phyloP scores from a whole-genome alignment of 2,113 vertebrate species.

The Brachionichthys hirsutus region DNA sequence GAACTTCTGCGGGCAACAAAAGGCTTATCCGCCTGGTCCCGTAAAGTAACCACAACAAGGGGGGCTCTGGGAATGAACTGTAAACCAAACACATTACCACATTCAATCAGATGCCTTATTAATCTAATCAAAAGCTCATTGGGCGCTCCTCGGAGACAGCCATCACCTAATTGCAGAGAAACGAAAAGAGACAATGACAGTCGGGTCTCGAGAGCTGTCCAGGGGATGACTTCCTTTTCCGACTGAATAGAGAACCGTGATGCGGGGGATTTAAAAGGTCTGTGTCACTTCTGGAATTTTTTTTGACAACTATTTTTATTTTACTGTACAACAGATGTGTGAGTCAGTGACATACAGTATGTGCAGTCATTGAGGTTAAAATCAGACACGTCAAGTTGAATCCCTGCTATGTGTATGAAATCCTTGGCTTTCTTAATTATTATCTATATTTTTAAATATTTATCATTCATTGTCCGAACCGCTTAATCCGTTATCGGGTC shows the following conservation, averaged over 20 bases:
- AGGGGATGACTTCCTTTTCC: constrained; percentile 42
- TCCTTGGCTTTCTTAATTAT: too few species aligned
- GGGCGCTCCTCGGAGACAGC: constrained; percentile 58
- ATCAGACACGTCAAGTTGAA: too few species aligned
- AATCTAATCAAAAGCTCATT: constrained; percentile 72
- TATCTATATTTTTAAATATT: too few species aligned
- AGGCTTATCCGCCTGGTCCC: constrained; percentile 54
- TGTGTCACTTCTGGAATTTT: constrained; percentile 2
- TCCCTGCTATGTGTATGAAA: too few species aligned
- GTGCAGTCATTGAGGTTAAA: too few species aligned
- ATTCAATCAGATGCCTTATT: constrained; percentile 71
- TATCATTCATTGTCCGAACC: too few species aligned
- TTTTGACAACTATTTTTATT: too few species aligned
- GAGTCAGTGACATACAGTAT: too few species aligned
- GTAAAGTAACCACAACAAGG: constrained; percentile 48
- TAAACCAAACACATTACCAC: constrained; percentile 72
- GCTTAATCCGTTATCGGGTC: too few species aligned
- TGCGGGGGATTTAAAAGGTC: constrained; percentile 25
- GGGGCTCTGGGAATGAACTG: constrained; percentile 63
- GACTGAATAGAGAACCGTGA: constrained; percentile 34
- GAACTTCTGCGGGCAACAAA: constrained; percentile 63
- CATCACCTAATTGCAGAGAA: constrained; percentile 47
- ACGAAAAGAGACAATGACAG: constrained; percentile 61
- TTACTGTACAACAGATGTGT: too few species aligned
- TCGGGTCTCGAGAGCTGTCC: constrained; percentile 35